Evolutionary conservation across 2,888 invertebrate genomes (phyloP), one percentile per base, ranked within the genome.

Genomic region (Labia minor): DNA sequence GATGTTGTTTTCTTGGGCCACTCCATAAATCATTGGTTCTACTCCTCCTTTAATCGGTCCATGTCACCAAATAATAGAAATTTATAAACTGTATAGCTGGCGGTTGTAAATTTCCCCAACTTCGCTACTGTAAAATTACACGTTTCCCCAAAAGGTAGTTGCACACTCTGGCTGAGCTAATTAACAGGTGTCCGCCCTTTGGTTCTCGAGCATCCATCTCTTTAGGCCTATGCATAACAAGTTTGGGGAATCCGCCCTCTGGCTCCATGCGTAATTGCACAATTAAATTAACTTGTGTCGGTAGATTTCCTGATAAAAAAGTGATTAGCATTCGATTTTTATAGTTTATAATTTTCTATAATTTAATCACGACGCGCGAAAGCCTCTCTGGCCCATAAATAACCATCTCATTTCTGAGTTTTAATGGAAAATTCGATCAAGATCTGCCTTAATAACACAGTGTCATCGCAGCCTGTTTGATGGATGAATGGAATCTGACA

Each of bases 41-140:
- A 8, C 26, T 26, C 26, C 26, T 26, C 26, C 26, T 49, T 16
- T 49, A 49, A 49, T 49, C 16, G 49, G 16, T 49, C 16, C 49
- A 49, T 49, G 49, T 49, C 49, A 49, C 49, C 49, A 49, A 49
- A 49, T n/a, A 49, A 49, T 49, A 49, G 49, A 11, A 49, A 49
- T 49, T 49, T 49, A 49, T 49, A n/a, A 49, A 11, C 49, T 16
- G 6, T 49, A 11, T n/a, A 49, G 49, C n/a, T 11, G 2, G 49
- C 14, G 49, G 49, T 49, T 49, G 49, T 49, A 49, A 49, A 49
- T 49, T 49, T 49, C 4, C 14, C 49, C 49, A n/a, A 3, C 16
- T 49, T 49, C 49, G 49, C 49, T 49, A 49, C 49, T 49, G 49
- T 49, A 49, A 49, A 49, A 49, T 49, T 49, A 49, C 49, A 49